These are phyloP conservation scores for Calyptommatus sinebrachiatus DNA, from an alignment of 2,113 vertebrate genomes.

Conservation along the genomic window DNA sequence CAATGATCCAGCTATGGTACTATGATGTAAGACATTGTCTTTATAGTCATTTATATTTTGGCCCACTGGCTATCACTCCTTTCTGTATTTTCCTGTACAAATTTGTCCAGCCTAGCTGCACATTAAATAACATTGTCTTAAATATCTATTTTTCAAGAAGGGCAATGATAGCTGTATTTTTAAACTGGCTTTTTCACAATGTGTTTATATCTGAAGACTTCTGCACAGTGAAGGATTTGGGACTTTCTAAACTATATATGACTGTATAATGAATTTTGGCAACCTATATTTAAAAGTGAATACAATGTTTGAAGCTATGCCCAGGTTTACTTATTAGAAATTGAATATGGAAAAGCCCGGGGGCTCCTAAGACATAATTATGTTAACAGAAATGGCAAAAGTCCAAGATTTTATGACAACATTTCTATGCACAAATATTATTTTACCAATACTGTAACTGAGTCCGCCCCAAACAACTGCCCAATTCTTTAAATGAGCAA, in stretches of 20 bases:
- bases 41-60: not conserved
- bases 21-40: not conserved
- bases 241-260: not conserved
- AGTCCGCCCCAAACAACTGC: too few relatives aligned
- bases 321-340: constrained; percentile 10
- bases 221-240: not conserved
- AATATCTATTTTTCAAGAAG: not conserved
- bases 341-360: constrained; percentile 28
- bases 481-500: too few relatives aligned
- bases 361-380: constrained; percentile 26
- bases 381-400: not conserved
- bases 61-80: too few relatives aligned
- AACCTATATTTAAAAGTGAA: constrained; percentile 2
- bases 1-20: not conserved
- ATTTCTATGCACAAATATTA: constrained; percentile 35
- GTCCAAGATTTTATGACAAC: constrained; percentile 7
- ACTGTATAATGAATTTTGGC: not conserved
- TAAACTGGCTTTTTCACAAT: not conserved
- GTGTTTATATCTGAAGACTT: not conserved
- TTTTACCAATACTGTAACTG: too few relatives aligned
- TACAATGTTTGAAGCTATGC: constrained; percentile 29
- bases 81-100: not conserved
- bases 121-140: not conserved
- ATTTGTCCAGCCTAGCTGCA: not conserved
- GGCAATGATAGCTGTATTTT: not conserved